Evolutionary conservation across 2,888 invertebrate genomes (phyloP).

Genomic region (Caenorhabditis angaria): DNA sequence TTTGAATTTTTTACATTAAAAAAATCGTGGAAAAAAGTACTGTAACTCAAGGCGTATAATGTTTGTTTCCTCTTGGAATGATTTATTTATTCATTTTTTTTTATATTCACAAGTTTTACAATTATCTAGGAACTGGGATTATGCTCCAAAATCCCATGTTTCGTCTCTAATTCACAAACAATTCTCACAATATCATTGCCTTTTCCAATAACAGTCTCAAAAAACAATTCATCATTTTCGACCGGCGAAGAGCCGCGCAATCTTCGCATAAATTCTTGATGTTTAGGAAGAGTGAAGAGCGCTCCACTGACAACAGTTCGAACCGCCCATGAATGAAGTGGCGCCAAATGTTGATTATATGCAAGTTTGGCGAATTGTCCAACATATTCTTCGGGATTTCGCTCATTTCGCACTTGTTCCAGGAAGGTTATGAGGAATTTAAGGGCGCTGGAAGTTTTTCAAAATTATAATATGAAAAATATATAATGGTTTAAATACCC

Average conservation of each 20-base stretch:
- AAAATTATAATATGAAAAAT: background rate
- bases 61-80: too few relatives aligned
- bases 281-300: conserved; percentile 22
- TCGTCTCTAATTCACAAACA: conserved; percentile 15
- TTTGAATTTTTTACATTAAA: too few relatives aligned
- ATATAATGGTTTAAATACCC: background rate
- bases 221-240: conserved; percentile 19
- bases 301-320: conserved; percentile 13
- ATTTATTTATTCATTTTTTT: too few relatives aligned
- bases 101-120: too few relatives aligned
- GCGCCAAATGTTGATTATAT: conserved; percentile 21
- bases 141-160: conserved; percentile 22
- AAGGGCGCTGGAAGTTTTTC: conserved; percentile 18
- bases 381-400: conserved; percentile 10
- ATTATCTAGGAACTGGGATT: too few relatives aligned
- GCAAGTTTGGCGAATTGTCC: conserved; percentile 16
- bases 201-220: conserved; percentile 15
- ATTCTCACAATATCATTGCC: conserved; percentile 24
- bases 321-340: conserved; percentile 25
- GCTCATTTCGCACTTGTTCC: conserved; percentile 21
- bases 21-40: too few relatives aligned
- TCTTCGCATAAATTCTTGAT: conserved; percentile 18
- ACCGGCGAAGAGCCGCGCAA: conserved; percentile 24
- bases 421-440: conserved; percentile 32
- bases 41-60: too few relatives aligned